Evolutionary conservation across 2,797 vertebrate genomes (phyloP).

Genomic region (Thripadectes ignobilis): DNA sequence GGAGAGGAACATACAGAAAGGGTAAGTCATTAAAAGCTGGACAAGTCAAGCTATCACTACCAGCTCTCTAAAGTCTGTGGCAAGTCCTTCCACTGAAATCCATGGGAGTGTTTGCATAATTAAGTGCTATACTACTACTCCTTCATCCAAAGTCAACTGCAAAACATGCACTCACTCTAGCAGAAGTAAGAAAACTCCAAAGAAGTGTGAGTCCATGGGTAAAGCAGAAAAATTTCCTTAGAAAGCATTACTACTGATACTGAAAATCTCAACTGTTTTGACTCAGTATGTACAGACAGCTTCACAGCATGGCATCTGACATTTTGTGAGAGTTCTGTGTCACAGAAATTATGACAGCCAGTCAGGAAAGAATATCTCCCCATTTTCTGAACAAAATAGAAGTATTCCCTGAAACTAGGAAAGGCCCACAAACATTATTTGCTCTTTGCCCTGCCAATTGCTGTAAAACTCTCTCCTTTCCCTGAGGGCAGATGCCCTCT

Average conservation of each 20-base stretch:
- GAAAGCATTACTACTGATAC: not conserved
- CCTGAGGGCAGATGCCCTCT: not conserved
- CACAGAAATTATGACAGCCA: not conserved
- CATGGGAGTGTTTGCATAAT: not conserved
- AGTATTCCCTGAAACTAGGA: not conserved
- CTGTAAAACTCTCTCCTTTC: not conserved
- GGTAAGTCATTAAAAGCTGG: not conserved
- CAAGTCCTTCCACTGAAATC: not conserved
- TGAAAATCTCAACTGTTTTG: not conserved
- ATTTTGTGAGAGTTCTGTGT: not conserved
- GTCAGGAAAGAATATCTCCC: not conserved
- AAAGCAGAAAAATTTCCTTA: not conserved
- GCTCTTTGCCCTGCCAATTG: not conserved
- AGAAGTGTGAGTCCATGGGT: not conserved
- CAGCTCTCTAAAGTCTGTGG: not conserved
- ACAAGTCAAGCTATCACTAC: not conserved
- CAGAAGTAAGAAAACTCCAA: not conserved
- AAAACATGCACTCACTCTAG: not conserved
- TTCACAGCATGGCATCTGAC: not conserved
- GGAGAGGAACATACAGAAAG: not conserved
- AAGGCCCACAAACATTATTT: not conserved
- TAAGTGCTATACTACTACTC: not conserved
- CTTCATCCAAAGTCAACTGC: not conserved
- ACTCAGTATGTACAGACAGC: not conserved
- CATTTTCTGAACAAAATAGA: not conserved